Evolutionary conservation across 2,888 invertebrate species (phyloP).

Genomic region (Scaptomyza flava): DNA sequence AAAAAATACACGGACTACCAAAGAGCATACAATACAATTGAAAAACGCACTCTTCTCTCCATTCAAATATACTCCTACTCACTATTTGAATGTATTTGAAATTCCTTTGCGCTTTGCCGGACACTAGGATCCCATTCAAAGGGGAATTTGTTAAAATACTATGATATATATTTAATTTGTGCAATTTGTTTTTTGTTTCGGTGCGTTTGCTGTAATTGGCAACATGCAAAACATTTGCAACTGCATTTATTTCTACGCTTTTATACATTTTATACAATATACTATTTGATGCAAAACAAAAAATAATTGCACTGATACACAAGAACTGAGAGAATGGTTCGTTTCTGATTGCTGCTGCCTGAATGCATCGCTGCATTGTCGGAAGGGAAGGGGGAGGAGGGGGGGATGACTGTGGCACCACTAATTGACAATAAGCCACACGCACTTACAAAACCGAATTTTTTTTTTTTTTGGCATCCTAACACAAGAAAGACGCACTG

Average conservation of each 20-base stretch:
- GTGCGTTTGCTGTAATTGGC: constrained; percentile 57
- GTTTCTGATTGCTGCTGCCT: constrained; percentile 53
- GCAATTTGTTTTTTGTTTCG: constrained; percentile 27
- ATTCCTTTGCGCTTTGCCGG: constrained; percentile 24
- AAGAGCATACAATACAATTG: background rate
- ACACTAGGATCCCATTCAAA: constrained; percentile 22
- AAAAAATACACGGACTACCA: background rate
- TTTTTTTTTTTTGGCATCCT: constrained; percentile 24
- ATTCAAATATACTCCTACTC: background rate
- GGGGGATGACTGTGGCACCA: constrained; percentile 15
- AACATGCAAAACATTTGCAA: constrained; percentile 47
- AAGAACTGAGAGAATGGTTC: constrained; percentile 27
- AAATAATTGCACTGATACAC: constrained; percentile 62
- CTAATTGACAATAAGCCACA: constrained; percentile 74
- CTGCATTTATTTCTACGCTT: constrained; percentile 54
- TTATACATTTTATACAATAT: constrained; percentile 24
- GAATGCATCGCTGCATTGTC: constrained; percentile 68
- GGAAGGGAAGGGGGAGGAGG: background rate
- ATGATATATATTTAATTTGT: constrained; percentile 17
- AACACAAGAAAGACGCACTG: constrained; percentile 32
- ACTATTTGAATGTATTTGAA: constrained; percentile 9
- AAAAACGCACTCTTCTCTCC: background rate
- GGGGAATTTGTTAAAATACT: constrained; percentile 9
- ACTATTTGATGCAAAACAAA: constrained; percentile 27
- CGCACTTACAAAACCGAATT: constrained; percentile 55